Conservation (phyloP, 2,113 vertebrate species). For the Accipiter virgatus region DNA sequence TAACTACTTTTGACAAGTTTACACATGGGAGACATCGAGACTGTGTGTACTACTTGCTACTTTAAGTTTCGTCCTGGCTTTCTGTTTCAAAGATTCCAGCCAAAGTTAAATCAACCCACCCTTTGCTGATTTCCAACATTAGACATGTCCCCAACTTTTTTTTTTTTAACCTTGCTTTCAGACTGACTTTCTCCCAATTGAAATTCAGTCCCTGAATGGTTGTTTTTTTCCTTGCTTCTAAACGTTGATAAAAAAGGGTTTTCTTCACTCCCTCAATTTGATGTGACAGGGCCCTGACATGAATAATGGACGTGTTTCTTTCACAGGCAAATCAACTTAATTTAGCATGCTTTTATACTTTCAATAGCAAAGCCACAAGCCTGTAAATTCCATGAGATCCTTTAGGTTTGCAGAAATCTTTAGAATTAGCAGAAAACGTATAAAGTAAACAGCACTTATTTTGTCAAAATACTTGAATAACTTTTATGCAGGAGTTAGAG, state of each 20-base stretch:
- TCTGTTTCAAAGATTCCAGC: slow-evolving; percentile 74
- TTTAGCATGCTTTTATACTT: slow-evolving; percentile 95
- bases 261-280: slow-evolving; percentile 98
- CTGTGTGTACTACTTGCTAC: slow-evolving; percentile 64
- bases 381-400: slow-evolving; percentile 94
- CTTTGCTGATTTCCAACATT: slow-evolving; percentile 84
- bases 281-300: slow-evolving; percentile 99
- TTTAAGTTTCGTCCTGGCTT: slow-evolving; percentile 68
- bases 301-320: slow-evolving; percentile 98
- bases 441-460: slow-evolving; percentile 83
- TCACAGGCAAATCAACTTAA: slow-evolving; percentile 99
- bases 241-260: slow-evolving; percentile 95
- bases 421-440: slow-evolving; percentile 87
- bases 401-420: slow-evolving; percentile 87
- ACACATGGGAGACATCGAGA: slow-evolving; percentile 62
- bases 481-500: slow-evolving; percentile 75
- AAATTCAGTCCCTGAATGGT: slow-evolving; percentile 95
- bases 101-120: slow-evolving; percentile 84
- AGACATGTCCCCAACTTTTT: slow-evolving; percentile 79
- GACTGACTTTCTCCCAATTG: slow-evolving; percentile 94
- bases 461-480: slow-evolving; percentile 82
- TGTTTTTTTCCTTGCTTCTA: slow-evolving; percentile 89
- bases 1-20: slow-evolving; percentile 75
- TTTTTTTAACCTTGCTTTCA: slow-evolving; percentile 85
- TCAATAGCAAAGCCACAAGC: slow-evolving; percentile 93